Conservation (phyloP, 2,113 vertebrate genomes). For the Aythya baeri region DNA sequence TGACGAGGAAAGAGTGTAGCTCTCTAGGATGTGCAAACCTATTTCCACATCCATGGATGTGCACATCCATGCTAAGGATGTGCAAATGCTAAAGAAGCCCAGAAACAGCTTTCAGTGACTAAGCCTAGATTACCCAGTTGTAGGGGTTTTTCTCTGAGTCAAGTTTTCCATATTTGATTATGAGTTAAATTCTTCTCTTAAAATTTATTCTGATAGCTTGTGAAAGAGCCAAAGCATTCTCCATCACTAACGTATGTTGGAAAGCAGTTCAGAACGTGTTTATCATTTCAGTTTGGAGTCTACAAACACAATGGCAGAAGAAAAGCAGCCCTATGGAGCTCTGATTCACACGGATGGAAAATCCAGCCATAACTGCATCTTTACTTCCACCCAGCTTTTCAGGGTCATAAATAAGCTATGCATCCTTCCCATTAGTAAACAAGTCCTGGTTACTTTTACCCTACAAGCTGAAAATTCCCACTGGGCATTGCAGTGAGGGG, state of each 20-base stretch:
- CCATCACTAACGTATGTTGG: background rate
- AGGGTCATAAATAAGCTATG: background rate
- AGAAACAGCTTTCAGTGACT: background rate
- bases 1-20: background rate
- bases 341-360: background rate
- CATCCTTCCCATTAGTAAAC: background rate
- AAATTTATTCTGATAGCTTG: background rate
- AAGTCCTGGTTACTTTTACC: background rate
- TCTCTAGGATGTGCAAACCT: too few species aligned
- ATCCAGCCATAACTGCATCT: background rate
- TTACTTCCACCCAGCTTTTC: background rate
- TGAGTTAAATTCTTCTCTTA: background rate
- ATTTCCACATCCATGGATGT: too few species aligned
- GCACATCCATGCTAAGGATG: background rate
- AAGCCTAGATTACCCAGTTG: background rate
- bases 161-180: background rate
- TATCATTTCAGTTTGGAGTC: background rate
- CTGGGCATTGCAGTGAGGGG: background rate
- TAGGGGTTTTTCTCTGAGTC: background rate
- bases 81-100: background rate
- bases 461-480: background rate
- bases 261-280: background rate
- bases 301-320: background rate
- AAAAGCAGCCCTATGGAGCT: background rate
- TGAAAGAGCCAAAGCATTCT: background rate